These are phyloP conservation scores for Aricia agestis DNA, from an alignment of 1,140 invertebrate genomes.

Conservation along the genomic window DNA sequence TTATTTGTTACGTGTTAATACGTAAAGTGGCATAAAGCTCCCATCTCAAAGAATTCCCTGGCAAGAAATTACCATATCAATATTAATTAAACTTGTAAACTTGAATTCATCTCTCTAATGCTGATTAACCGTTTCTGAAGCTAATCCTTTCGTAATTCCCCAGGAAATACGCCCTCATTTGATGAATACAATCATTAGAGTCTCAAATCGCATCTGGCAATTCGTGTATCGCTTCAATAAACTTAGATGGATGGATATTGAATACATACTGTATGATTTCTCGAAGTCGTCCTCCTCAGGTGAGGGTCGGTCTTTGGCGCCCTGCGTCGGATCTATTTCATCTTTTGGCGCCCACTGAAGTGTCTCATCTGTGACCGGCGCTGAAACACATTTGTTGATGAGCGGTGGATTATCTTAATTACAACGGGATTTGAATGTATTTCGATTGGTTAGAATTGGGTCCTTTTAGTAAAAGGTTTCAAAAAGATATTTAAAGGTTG, in stretches of 20 bases:
- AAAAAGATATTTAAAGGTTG: too few species aligned
- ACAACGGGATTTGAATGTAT: neutral
- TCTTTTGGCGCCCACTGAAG: slow-evolving; percentile 57
- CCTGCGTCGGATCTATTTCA: slow-evolving; percentile 46
- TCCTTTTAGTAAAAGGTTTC: too few species aligned
- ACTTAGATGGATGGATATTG: neutral
- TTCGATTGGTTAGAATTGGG: neutral
- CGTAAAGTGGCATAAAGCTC: neutral
- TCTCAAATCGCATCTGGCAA: neutral
- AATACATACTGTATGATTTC: slow-evolving; percentile 55
- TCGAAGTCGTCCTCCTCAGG: slow-evolving; percentile 48
- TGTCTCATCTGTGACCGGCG: slow-evolving; percentile 51
- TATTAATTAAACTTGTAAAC: neutral
- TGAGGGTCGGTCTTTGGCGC: slow-evolving; percentile 40
- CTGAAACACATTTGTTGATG: slow-evolving; percentile 21
- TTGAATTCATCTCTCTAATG: neutral
- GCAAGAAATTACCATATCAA: neutral
- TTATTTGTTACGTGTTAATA: too few species aligned
- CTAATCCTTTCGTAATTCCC: neutral
- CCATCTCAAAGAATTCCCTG: too few species aligned
- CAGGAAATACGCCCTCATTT: neutral
- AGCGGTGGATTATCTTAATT: neutral
- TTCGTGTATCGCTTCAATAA: neutral
- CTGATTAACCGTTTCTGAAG: neutral
- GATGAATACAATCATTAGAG: neutral